Percentiles rank a stretch among this genome's conserved stretches.
Evolutionary conservation across 2,888 invertebrate genomes (phyloP).

Genomic region (Hetaerina titia): DNA sequence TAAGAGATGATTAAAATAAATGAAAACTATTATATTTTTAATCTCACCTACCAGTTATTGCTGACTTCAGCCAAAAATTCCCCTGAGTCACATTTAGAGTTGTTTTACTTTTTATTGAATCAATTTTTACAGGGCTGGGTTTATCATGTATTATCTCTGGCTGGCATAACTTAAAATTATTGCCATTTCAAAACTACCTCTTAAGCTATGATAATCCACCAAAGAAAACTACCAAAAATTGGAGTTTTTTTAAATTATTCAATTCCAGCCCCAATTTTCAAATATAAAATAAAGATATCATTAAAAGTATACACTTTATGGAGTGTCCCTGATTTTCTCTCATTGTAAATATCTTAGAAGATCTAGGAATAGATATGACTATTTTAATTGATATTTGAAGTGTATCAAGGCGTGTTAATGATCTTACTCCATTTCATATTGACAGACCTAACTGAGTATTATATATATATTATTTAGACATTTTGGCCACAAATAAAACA

Average conservation of each 20-base stretch:
- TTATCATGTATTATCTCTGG: not conserved
- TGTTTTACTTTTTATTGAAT: not conserved
- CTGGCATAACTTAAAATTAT: not conserved
- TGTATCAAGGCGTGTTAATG: not conserved
- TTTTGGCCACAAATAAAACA: not conserved
- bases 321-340: not conserved
- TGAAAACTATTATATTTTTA: not conserved
- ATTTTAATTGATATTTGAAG: slow-evolving; percentile 5
- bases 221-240: not conserved
- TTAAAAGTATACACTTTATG: not conserved
- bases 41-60: not conserved
- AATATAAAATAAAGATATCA: not conserved
- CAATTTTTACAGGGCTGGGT: slow-evolving; percentile 9
- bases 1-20: not conserved
- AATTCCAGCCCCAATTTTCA: not conserved
- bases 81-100: not conserved
- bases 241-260: not conserved
- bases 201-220: not conserved
- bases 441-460: not conserved
- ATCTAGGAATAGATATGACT: not conserved
- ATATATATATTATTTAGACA: not conserved
- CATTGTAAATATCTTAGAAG: not conserved
- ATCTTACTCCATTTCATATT: not conserved
- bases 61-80: not conserved
- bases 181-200: not conserved